Conservation (phyloP, 2,888 invertebrate genomes). For the Drosophila phalerata region DNA sequence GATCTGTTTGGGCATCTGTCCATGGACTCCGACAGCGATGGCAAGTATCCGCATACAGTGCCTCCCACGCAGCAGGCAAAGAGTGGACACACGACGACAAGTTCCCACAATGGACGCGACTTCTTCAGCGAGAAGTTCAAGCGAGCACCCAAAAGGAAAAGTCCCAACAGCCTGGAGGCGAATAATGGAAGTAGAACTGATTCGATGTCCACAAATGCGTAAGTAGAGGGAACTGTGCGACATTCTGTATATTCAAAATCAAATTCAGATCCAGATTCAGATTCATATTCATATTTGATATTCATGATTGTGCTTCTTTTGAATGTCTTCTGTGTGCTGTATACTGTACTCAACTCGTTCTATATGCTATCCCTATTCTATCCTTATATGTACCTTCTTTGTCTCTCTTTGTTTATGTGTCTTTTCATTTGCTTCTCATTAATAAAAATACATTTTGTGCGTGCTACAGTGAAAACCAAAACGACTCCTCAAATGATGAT, state of each 20-base stretch:
- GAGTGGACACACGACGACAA: slow-evolving; percentile 67
- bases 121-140: slow-evolving; percentile 73
- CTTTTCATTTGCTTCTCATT: slow-evolving; percentile 76
- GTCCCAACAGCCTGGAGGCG: slow-evolving; percentile 72
- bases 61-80: slow-evolving; percentile 76
- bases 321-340: slow-evolving; percentile 44
- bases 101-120: slow-evolving; percentile 72
- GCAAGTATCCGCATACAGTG: slow-evolving; percentile 84
- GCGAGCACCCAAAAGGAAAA: slow-evolving; percentile 38
- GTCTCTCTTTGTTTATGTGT: slow-evolving; percentile 47
- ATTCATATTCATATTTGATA: slow-evolving; percentile 18
- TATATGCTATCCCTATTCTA: slow-evolving; percentile 7
- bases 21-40: slow-evolving; percentile 83
- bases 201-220: slow-evolving; percentile 83
- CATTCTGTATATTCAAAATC: slow-evolving; percentile 11
- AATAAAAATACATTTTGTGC: slow-evolving; percentile 66
- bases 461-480: slow-evolving; percentile 73
- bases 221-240: slow-evolving; percentile 58
- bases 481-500: slow-evolving; percentile 81
- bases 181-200: slow-evolving; percentile 83
- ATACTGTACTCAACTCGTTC: slow-evolving; percentile 13
- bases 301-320: slow-evolving; percentile 49
- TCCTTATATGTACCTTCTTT: slow-evolving; percentile 33
- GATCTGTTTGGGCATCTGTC: slow-evolving; percentile 85
- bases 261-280: slow-evolving; percentile 11